phyloP scores from a whole-genome alignment of 2,113 vertebrate genomes.

The Alethe castanea region DNA sequence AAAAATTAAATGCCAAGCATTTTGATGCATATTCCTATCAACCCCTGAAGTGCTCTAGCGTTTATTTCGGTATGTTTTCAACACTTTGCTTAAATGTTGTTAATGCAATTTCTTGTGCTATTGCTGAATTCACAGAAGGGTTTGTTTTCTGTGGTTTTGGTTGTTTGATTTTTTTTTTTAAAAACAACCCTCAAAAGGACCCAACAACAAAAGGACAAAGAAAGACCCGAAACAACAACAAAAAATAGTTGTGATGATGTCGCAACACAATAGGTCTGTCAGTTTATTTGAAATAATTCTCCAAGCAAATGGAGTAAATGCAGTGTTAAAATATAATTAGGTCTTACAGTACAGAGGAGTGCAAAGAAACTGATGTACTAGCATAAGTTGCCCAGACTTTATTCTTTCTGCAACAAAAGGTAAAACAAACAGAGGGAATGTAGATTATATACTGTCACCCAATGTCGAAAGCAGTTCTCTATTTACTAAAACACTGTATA shows the following conservation, averaged over 20 bases:
- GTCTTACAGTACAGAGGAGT: conserved; percentile 62
- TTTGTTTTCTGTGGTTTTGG: conserved; percentile 55
- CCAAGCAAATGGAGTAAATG: conserved; percentile 66
- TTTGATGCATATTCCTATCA: conserved; percentile 79
- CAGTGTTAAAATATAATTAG: conserved; percentile 78
- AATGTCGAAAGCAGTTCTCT: neutral
- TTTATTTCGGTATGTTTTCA: conserved; percentile 71
- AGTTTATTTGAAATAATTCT: conserved; percentile 73
- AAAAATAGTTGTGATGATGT: conserved; percentile 66
- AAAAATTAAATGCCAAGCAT: conserved; percentile 78
- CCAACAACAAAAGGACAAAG: neutral
- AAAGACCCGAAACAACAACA: neutral
- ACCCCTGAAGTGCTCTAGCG: conserved; percentile 66
- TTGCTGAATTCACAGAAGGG: conserved; percentile 73
- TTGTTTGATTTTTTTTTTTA: too few species aligned
- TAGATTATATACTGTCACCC: conserved; percentile 60
- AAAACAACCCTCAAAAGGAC: neutral
- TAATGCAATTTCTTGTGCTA: conserved; percentile 71
- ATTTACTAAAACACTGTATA: conserved; percentile 45
- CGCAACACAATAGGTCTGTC: conserved; percentile 71
- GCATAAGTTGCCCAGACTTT: conserved; percentile 53
- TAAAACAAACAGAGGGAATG: conserved; percentile 51
- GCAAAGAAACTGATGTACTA: conserved; percentile 55
- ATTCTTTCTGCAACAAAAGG: conserved; percentile 69
- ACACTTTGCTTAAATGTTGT: conserved; percentile 69